Evolutionary conservation across 2,797 vertebrate genomes (phyloP).

Genomic region (Tenualosa ilisha): DNA sequence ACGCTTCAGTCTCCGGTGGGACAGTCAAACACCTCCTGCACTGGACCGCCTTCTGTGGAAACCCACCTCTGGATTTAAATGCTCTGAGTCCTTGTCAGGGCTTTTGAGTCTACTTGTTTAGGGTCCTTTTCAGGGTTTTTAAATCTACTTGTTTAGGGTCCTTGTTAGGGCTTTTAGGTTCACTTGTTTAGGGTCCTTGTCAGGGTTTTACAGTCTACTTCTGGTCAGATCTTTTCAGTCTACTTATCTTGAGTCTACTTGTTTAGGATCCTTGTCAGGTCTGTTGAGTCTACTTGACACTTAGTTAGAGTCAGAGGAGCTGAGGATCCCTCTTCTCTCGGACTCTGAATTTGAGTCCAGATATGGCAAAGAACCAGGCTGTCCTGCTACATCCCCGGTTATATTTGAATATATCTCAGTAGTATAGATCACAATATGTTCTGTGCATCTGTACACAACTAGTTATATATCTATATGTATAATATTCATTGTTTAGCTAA

Average conservation of each 20-base stretch:
- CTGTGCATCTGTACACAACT: constrained; percentile 7
- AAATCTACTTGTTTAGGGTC: too few relatives aligned
- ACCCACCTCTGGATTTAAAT: not conserved
- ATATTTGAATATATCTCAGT: not conserved
- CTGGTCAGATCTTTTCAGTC: too few relatives aligned
- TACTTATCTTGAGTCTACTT: too few relatives aligned
- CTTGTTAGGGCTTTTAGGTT: too few relatives aligned
- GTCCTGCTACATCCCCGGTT: not conserved
- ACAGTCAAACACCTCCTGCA: not conserved
- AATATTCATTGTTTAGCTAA: not conserved
- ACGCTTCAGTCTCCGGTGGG: not conserved
- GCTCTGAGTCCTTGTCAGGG: too few relatives aligned
- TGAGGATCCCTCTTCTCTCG: not conserved
- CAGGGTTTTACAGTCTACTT: too few relatives aligned
- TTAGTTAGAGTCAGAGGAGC: not conserved
- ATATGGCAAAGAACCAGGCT: not conserved
- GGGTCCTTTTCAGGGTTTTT: too few relatives aligned
- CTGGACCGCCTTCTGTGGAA: not conserved
- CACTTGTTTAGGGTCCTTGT: too few relatives aligned
- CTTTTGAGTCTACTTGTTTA: too few relatives aligned
- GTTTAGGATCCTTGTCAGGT: not conserved
- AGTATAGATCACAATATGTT: not conserved
- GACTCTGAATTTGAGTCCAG: not conserved
- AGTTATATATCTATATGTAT: constrained; percentile 4
- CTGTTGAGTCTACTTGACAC: not conserved